Base-by-base conservation (phyloP, 64 coral and sea anemone species). In the Anthopleura sola region DNA sequence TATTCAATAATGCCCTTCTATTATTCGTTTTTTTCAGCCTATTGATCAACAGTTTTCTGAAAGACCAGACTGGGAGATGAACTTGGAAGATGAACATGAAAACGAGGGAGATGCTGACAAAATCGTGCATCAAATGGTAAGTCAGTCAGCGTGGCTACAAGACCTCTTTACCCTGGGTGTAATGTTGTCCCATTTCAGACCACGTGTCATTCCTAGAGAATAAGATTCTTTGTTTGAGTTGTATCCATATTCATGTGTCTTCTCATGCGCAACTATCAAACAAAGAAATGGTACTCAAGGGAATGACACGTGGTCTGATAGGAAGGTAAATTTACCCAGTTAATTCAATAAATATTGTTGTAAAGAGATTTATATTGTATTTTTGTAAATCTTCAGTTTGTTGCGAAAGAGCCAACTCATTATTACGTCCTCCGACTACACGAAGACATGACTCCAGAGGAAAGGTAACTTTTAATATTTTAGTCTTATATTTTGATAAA, bases 361-460 rank as follows among this genome's bases (percentile, higher is more conserved):
- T 28, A 62, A 4, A 23, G 21, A 24, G 66, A 71, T 15, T n/a
- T n/a, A n/a, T n/a, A n/a, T n/a, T n/a, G 6, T 40, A 6, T 40
- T 40, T 6, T 40, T 6, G 39, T 40, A 40, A 40, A 24, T 8
- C 33, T 69, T 33, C 66, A 69, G 66, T 69, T 69, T 32, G 66
- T 69, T 6, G 0, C 29, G 12, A 69, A 69, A 69, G 66, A 69
- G 28, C 66, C 78, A 9, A 44, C 37, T 46, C 38, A 81, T 53
- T 53, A 81, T 53, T 81, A 81, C 21, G 34, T 81, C 3, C 9
- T 81, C 6, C 24, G 78, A 31, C 37, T 81, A 1, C 78, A 81
- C 37, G 19, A 81, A 53, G 78, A 53, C 37, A 81, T 81, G 78
- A 81, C 78, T 12, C 77, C 49, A 81, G 78, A 81, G 24, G 78